Conservation (phyloP, 2,888 invertebrate genomes). For the Pollenia angustigena region DNA sequence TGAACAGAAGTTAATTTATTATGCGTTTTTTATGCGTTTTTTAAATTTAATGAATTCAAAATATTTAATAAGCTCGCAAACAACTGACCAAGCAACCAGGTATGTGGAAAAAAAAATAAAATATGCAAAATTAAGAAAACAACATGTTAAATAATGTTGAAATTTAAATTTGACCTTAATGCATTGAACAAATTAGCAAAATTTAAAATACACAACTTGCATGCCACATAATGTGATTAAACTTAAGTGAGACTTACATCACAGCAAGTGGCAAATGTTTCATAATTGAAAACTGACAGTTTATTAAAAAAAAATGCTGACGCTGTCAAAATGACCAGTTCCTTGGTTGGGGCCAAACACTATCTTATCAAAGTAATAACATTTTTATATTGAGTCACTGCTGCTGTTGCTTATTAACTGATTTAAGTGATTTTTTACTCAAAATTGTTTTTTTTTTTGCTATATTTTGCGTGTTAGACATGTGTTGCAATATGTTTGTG, state of each 20-base stretch:
- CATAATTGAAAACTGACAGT: constrained; percentile 22
- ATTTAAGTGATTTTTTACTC: not conserved
- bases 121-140: constrained; percentile 21
- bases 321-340: not conserved
- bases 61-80: constrained; percentile 48
- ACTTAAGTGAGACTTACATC: not conserved
- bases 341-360: too few relatives aligned
- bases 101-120: constrained; percentile 12
- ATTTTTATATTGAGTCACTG: not conserved
- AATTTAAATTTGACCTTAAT: not conserved
- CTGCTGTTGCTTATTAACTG: not conserved
- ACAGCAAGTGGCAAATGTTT: not conserved
- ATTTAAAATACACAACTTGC: constrained; percentile 4
- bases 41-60: constrained; percentile 30
- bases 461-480: constrained; percentile 7
- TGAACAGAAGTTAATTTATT: constrained; percentile 71
- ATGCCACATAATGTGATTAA: constrained; percentile 10
- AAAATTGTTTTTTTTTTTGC: constrained; percentile 8
- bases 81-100: constrained; percentile 11
- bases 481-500: constrained; percentile 15
- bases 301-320: not conserved
- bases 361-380: too few relatives aligned
- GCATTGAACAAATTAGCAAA: constrained; percentile 32
- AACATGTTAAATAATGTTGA: not conserved
- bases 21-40: constrained; percentile 46